Conservation (phyloP, 2,113 vertebrate genomes). For the Gasterosteus nipponicus region DNA sequence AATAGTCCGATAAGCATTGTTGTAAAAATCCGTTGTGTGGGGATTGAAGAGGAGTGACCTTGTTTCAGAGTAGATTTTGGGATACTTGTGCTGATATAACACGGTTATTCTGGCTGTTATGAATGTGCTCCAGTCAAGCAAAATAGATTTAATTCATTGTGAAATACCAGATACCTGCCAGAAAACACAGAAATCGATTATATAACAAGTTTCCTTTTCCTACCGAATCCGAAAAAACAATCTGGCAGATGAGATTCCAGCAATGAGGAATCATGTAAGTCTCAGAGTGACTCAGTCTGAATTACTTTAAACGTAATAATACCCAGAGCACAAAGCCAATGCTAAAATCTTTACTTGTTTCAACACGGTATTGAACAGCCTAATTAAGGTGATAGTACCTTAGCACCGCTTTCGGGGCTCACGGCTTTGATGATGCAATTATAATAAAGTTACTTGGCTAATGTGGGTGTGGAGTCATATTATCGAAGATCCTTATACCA, state of each 20-base stretch:
- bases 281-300: conserved; percentile 52
- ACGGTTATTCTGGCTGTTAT: conserved; percentile 48
- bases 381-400: conserved; percentile 73
- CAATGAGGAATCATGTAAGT: conserved; percentile 44
- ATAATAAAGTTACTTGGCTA: conserved; percentile 54
- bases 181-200: conserved; percentile 31
- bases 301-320: conserved; percentile 65
- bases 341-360: conserved; percentile 69
- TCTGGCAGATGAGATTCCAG: conserved; percentile 55
- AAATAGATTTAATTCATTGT: conserved; percentile 41
- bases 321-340: conserved; percentile 55
- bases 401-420: conserved; percentile 57
- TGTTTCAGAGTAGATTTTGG: conserved; percentile 54
- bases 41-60: conserved; percentile 66
- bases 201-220: conserved; percentile 20
- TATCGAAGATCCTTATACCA: conserved; percentile 21
- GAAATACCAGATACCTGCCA: conserved; percentile 26
- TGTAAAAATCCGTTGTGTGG: conserved; percentile 51
- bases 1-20: conserved; percentile 36
- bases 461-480: conserved; percentile 55
- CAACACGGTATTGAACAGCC: conserved; percentile 66
- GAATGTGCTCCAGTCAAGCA: conserved; percentile 48
- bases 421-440: conserved; percentile 63
- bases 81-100: conserved; percentile 64
- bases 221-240: conserved; percentile 35